Evolutionary conservation across 2,888 invertebrate species (phyloP).

Genomic region (Petrolisthes cinctipes): DNA sequence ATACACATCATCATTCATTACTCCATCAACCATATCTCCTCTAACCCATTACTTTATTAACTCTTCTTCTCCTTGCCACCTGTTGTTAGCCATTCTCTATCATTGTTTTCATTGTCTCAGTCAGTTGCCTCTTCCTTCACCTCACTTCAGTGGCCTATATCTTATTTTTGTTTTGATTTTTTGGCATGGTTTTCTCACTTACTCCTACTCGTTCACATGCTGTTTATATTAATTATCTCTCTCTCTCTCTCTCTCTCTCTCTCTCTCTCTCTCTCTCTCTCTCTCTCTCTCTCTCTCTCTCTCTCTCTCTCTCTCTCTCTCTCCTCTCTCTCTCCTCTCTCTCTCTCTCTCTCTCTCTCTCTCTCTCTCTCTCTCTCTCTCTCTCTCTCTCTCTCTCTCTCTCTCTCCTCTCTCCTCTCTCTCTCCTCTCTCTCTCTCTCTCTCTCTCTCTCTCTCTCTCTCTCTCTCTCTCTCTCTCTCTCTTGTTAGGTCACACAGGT

Average conservation of each 20-base stretch:
- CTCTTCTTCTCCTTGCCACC: neutral
- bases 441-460: neutral
- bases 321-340: neutral
- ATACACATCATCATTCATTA: neutral
- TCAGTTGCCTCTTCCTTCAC: neutral
- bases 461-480: neutral
- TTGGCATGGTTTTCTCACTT: neutral
- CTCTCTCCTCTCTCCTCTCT: neutral
- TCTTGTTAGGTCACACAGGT: no score
- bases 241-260: no score
- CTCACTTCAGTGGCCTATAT: neutral
- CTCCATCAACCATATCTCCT: neutral
- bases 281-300: constrained; percentile 30
- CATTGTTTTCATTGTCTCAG: neutral
- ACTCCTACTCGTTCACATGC: neutral
- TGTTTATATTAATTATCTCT: neutral
- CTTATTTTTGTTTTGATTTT: neutral
- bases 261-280: constrained; percentile 11
- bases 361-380: neutral
- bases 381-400: constrained; percentile 24
- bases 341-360: neutral
- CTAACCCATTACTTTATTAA: neutral
- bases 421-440: neutral
- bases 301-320: constrained; percentile 22
- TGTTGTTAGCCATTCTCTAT: neutral